Percentiles rank a stretch among this genome's conserved stretches.
Conservation (phyloP, 37 sponge, comb jelly and placozoan genomes). For the Aphrocallistes beatrix region DNA sequence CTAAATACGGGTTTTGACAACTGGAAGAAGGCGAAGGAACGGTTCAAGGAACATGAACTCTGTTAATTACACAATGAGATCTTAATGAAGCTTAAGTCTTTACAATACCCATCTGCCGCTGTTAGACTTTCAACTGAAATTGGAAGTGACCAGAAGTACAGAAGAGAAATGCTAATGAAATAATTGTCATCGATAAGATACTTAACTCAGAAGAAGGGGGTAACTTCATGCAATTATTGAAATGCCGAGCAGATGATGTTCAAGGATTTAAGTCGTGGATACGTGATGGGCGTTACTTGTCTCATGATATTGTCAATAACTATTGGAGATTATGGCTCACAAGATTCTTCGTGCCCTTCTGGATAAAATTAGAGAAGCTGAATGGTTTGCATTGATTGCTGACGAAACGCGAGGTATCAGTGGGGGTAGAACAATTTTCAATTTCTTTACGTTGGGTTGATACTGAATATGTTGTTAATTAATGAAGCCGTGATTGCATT, state of each 20-base stretch:
- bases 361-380: neutral
- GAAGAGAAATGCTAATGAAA: neutral
- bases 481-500: constrained; percentile 31
- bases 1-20: neutral
- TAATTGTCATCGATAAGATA: neutral
- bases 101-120: neutral
- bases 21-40: neutral
- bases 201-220: neutral
- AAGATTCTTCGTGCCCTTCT: neutral
- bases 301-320: neutral
- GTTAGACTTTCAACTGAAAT: neutral
- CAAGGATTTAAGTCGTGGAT: neutral
- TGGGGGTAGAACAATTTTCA: constrained; percentile 30
- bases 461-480: constrained; percentile 16
- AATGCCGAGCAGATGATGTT: neutral
- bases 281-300: neutral
- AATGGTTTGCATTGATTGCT: constrained; percentile 22
- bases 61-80: neutral
- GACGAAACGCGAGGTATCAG: constrained; percentile 36
- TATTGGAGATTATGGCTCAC: neutral
- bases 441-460: constrained; percentile 41
- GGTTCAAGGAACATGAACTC: neutral
- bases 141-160: neutral
- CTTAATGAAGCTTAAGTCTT: neutral
- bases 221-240: neutral